These are phyloP conservation scores for Tholera decimalis DNA, from an alignment of 2,888 invertebrate genomes.

Conservation along the genomic window DNA sequence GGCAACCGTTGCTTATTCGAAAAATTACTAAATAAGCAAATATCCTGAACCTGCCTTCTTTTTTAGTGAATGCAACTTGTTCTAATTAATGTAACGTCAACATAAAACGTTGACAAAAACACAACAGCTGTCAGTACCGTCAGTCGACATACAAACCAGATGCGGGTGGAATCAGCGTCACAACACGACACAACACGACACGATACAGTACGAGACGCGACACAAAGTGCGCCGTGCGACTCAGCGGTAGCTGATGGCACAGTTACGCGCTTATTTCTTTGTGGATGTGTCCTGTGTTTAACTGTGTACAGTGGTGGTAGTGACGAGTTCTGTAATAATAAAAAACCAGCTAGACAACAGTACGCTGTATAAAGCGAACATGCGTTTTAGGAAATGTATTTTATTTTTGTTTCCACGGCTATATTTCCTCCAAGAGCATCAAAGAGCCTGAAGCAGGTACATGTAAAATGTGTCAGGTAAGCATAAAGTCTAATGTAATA, in stretches of 20 bases:
- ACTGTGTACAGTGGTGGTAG: constrained; percentile 8
- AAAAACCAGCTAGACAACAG: background rate
- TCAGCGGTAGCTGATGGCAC: constrained; percentile 22
- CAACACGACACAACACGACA: constrained; percentile 10
- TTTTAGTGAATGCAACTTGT: no score
- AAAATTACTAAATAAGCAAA: no score
- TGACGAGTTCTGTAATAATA: background rate
- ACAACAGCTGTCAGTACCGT: constrained; percentile 6
- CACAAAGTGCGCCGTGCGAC: constrained; percentile 13
- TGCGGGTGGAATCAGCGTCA: constrained; percentile 25
- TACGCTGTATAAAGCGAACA: background rate
- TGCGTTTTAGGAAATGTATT: background rate
- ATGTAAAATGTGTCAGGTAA: background rate
- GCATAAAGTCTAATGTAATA: background rate
- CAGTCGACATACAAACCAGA: constrained; percentile 28
- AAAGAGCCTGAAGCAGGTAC: background rate
- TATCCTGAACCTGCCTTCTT: no score
- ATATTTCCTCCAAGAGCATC: no score
- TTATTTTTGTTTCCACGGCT: background rate
- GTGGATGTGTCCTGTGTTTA: constrained; percentile 10
- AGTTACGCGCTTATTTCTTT: constrained; percentile 24
- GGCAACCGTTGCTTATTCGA: no score
- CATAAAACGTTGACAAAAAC: no score
- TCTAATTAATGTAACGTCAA: no score
- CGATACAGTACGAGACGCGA: background rate